Conservation (phyloP, 1,140 invertebrate genomes). For the Choristoneura fumiferana region DNA sequence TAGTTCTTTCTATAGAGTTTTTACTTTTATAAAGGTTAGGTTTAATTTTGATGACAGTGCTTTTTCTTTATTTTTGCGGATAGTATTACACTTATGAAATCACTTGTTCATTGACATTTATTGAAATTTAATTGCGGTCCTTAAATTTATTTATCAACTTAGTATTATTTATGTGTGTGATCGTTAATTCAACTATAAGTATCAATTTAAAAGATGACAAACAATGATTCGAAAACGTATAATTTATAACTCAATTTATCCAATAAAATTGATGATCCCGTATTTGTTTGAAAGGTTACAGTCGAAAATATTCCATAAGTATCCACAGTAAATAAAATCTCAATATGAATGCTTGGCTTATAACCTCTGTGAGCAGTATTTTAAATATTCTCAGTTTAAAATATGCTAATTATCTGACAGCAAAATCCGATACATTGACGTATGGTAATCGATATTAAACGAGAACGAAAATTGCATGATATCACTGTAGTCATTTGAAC, state of each 20-base stretch:
- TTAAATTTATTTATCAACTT: no score
- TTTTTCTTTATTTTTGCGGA: no score
- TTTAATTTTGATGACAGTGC: no score
- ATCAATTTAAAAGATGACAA: no score
- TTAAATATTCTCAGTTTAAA: constrained; percentile 31
- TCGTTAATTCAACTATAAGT: no score
- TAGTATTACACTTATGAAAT: no score
- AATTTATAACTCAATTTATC: not conserved
- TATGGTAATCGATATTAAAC: constrained; percentile 46
- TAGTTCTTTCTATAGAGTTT: not conserved
- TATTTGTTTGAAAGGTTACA: not conserved
- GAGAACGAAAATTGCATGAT: constrained; percentile 10
- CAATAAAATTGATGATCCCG: not conserved
- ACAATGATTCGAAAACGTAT: not conserved
- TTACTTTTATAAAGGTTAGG: no score
- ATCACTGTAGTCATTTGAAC: constrained; percentile 38
- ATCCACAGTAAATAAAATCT: constrained; percentile 14
- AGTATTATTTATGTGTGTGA: no score
- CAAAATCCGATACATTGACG: constrained; percentile 46
- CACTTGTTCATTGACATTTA: no score
- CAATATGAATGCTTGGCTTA: constrained; percentile 20
- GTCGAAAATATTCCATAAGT: not conserved
- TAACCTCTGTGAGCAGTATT: constrained; percentile 26
- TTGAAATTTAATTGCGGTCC: no score
- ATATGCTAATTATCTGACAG: constrained; percentile 48